Evolutionary conservation across 2,113 vertebrate genomes (phyloP).

Genomic region (Entomyzon cyanotis): DNA sequence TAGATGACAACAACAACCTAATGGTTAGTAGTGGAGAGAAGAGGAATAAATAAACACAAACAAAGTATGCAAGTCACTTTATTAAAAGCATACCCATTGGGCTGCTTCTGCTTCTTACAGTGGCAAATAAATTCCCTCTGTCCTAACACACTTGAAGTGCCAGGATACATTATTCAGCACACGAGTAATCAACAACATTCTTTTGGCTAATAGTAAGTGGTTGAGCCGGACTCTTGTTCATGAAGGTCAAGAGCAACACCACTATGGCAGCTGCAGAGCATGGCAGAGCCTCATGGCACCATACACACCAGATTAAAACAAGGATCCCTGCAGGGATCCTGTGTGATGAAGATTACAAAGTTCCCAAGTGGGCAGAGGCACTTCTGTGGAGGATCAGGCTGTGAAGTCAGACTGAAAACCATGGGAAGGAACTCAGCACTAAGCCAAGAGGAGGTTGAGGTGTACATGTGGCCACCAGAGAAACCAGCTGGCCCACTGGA

Average conservation of each 20-base stretch:
- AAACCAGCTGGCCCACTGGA: slow-evolving; percentile 10
- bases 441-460: not conserved
- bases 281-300: not conserved
- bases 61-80: not conserved
- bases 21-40: not conserved
- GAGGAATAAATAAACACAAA: not conserved
- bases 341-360: not conserved
- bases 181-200: slow-evolving; percentile 36
- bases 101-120: not conserved
- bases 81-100: slow-evolving; percentile 22
- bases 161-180: slow-evolving; percentile 22
- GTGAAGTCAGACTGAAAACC: not conserved
- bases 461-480: not conserved
- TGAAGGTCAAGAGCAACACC: not conserved
- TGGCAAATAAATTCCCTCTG: not conserved
- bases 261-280: not conserved
- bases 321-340: not conserved
- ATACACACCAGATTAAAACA: not conserved
- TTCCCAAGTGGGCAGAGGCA: not conserved
- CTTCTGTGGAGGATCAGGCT: not conserved
- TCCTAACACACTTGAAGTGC: not conserved
- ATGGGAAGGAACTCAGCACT: not conserved
- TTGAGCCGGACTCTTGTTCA: not conserved
- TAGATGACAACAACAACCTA: not conserved
- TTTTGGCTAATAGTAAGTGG: not conserved